Evolutionary conservation across 2,888 invertebrate genomes (phyloP), one percentile per base, ranked within the genome.

Genomic region (Synanthedon formicaeformis): DNA sequence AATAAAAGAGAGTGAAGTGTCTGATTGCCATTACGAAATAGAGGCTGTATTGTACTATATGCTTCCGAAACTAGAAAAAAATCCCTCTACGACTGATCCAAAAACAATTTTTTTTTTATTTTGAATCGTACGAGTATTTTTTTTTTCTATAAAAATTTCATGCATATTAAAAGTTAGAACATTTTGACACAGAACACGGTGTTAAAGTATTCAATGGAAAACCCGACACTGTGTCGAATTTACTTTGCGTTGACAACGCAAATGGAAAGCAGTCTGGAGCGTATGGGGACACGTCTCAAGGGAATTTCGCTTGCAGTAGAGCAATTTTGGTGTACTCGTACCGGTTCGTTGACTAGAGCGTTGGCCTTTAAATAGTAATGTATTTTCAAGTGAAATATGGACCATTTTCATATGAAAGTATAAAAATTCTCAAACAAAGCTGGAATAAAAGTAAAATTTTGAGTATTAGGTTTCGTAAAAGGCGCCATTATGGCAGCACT

Each of bases 271-370:
- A n/a, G n/a, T 45, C 45, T 45, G 45, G 4, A 13, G 8, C 4
- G 45, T 45, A 45, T 13, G 45, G 45, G 13, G n/a, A 45, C 45
- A 45, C 13, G 45, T 13, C 45, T 45, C 45, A 11, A 6, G 45
- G 45, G 45, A 45, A 45, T 45, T 12, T 45, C 45, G 48, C 50
- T 57, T 66, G 67, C 68, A 71, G 71, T 72, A 64, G 63, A 64
- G 62, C 67, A 68, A 71, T 73, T 67, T 64, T 58, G 61, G 55
- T 57, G 56, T n/a, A 62, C 60, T 57, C 64, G 53, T 55, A 56
- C 59, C 64, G 65, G 62, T 67, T 70, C 67, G 67, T 69, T 69
- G 64, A 56, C 45, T 45, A 57, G 54, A 57, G 58, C 62, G 64
- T 61, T 65, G 60, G 61, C 60, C 62, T 54, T 55, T 60, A 62